phyloP scores from a whole-genome alignment of 2,113 vertebrate genomes.

The Pycnonotus jocosus region DNA sequence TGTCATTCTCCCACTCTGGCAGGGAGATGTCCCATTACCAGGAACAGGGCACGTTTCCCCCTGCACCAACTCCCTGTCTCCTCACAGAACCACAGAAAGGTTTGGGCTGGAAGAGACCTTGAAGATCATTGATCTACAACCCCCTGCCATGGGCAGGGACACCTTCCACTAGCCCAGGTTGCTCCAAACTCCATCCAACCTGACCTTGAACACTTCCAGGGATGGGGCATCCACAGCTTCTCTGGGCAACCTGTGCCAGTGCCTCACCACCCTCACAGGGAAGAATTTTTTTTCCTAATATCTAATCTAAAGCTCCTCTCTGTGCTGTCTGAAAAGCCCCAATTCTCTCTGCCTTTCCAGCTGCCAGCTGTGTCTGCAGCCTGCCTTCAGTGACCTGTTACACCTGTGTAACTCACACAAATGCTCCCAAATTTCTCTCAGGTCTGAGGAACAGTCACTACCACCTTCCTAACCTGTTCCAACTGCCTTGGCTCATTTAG shows the following conservation, averaged over 20 bases:
- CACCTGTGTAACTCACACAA: not conserved
- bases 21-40: not conserved
- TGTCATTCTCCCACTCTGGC: not conserved
- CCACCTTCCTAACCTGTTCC: not conserved
- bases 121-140: not conserved
- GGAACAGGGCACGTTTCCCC: not conserved
- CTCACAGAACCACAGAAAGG: not conserved
- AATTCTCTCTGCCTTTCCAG: not conserved
- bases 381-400: not conserved
- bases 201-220: not conserved
- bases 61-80: accelerated
- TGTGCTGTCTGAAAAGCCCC: not conserved
- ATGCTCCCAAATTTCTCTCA: accelerated
- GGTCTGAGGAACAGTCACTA: not conserved
- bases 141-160: not conserved
- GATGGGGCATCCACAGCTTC: not conserved
- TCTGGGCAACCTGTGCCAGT: not conserved
- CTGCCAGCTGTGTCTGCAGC: not conserved
- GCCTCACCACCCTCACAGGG: not conserved
- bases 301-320: not conserved
- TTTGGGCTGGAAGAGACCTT: not conserved
- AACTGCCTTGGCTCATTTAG: not conserved
- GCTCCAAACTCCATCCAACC: not conserved
- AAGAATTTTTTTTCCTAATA: not conserved
- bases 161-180: accelerated